Percentiles rank a stretch among this genome's conserved stretches.
These are phyloP conservation scores for Hipposideros armiger DNA, from an alignment of 2,113 vertebrate species.

Conservation along the genomic window DNA sequence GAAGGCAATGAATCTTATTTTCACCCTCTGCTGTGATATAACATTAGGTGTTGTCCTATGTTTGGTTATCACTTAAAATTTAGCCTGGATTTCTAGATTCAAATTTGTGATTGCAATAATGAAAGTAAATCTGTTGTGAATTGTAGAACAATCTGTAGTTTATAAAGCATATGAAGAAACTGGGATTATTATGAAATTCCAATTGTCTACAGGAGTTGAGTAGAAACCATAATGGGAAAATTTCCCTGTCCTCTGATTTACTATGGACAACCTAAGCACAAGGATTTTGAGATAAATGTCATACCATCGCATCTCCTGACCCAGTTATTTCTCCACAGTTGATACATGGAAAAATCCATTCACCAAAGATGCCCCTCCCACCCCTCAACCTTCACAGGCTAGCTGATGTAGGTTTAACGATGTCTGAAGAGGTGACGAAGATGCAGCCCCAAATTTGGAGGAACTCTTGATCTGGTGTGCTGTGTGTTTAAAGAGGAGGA, in stretches of 20 bases:
- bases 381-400: rapidly evolving
- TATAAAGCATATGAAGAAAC: background rate
- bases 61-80: slow-evolving; percentile 3
- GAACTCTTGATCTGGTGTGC: background rate
- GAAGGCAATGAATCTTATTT: background rate
- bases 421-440: background rate
- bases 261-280: background rate
- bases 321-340: background rate
- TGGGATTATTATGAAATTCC: background rate
- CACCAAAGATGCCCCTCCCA: rapidly evolving
- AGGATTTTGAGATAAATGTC: slow-evolving; percentile 6
- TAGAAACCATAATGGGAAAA: background rate
- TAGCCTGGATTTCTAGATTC: background rate
- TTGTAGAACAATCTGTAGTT: background rate
- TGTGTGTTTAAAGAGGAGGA: background rate
- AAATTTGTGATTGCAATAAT: background rate
- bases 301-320: background rate
- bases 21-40: background rate
- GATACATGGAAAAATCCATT: background rate
- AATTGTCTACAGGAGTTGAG: background rate
- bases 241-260: background rate
- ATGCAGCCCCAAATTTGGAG: background rate
- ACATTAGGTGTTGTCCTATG: background rate
- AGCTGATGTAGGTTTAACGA: background rate
- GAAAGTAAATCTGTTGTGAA: background rate